A percentile compares a stretch with the other conserved stretches of the same genome.
Conservation (phyloP, 2,797 vertebrate genomes). For the Channa striata region DNA sequence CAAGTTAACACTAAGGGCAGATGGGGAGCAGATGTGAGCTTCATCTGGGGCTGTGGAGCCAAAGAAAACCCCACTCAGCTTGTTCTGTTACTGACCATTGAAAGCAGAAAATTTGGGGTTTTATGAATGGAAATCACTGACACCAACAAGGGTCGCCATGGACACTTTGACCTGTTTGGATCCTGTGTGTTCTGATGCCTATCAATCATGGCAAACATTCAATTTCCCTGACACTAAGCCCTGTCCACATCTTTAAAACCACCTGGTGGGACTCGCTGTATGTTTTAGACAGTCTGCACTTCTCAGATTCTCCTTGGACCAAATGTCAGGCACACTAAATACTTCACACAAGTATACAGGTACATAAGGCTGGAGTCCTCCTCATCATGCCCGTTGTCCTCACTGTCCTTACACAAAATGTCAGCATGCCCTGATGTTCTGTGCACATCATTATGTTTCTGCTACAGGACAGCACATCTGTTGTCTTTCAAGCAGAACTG, state of each 20-base stretch:
- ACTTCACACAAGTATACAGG: no score
- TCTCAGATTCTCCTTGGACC: no score
- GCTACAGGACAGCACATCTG: not conserved
- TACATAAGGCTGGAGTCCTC: no score
- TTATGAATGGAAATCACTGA: conserved; percentile 5
- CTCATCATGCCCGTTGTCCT: not conserved
- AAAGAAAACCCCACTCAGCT: conserved; percentile 10
- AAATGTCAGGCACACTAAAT: no score
- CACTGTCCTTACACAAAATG: not conserved
- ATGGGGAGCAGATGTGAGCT: conserved; percentile 17
- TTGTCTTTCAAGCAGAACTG: not conserved
- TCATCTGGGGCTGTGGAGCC: not conserved
- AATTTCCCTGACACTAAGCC: no score
- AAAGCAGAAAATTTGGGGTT: conserved; percentile 14
- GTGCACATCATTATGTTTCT: not conserved
- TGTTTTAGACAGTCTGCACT: no score
- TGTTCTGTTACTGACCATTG: conserved; percentile 10
- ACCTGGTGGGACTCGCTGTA: no score
- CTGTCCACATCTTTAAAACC: no score
- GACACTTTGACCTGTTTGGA: no score
- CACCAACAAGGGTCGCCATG: no score
- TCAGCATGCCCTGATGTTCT: not conserved
- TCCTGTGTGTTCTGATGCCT: no score
- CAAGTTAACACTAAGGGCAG: not conserved
- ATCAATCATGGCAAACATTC: no score